Percentiles rank a stretch among this genome's conserved stretches.
These are phyloP conservation scores for Drosophila insularis DNA, from an alignment of 1,140 invertebrate species.

Conservation along the genomic window DNA sequence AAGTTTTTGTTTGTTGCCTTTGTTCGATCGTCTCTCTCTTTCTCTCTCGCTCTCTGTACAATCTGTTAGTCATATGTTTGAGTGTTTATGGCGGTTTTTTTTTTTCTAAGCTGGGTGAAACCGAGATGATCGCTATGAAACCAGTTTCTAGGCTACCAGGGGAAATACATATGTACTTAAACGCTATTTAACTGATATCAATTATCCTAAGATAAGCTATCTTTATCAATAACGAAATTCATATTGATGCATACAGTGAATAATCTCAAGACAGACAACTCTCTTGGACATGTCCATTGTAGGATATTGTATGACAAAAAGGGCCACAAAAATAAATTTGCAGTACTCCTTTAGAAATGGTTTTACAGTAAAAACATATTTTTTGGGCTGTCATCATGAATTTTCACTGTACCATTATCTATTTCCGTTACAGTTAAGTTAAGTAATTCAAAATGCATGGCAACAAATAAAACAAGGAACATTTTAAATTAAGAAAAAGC, in stretches of 20 bases:
- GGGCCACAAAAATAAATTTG: too few species aligned
- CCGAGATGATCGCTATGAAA: background rate
- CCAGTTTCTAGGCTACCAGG: background rate
- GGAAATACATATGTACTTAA: background rate
- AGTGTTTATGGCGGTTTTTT: background rate
- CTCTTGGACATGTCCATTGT: too few species aligned
- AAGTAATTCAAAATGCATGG: too few species aligned
- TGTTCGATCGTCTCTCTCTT: background rate
- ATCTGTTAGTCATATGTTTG: background rate
- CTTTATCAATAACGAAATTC: background rate
- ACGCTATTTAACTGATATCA: background rate
- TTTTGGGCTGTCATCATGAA: too few species aligned
- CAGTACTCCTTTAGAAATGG: too few species aligned
- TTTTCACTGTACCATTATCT: too few species aligned
- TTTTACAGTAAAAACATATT: too few species aligned
- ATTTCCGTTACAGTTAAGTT: too few species aligned
- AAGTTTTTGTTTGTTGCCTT: background rate
- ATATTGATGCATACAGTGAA: background rate
- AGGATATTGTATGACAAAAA: too few species aligned
- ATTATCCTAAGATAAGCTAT: background rate
- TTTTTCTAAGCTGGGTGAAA: background rate
- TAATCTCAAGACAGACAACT: too few species aligned
- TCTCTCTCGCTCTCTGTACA: background rate
- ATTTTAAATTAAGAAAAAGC: too few species aligned
- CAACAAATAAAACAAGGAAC: too few species aligned